Base-by-base conservation (phyloP, 2,797 vertebrate species). In the Borostomias antarcticus region DNA sequence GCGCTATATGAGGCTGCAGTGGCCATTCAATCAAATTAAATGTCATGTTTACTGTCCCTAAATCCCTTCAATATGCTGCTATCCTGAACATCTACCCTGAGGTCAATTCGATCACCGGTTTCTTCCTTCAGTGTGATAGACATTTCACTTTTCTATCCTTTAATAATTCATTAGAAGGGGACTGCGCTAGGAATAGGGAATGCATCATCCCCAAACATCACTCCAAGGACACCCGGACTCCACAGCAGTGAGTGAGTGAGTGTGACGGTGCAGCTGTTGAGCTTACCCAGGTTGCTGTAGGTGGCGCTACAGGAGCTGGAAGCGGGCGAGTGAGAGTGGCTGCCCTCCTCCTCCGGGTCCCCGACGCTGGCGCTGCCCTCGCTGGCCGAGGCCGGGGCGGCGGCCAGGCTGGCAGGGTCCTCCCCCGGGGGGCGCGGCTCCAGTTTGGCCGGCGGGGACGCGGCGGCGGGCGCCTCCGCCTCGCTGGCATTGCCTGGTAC, bases 241-340 rank as follows among this genome's bases (percentile, higher is more conserved):
- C 48, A 23, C 32, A 47, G 29, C 19, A 17, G 47, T 62, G 45
- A 40, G 29, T 23, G 17, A 25, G 6, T 64, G 37, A 48, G 26
- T 33, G 35, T 28, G 10, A 43, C 0, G 1, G 19, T n/a, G n/a
- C n/a, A n/a, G n/a, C n/a, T 8, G 29, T 19, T 51, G 0, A 0
- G 2, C 94, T 94, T 89, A 97, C 97, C 97, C 70, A 98, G 79
- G 77, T 98, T 98, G 89, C 95, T 97, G 85, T 98, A 98, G 0
- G 96, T 98, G 81, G 96, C 96, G 61, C 96, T 95, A 86, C 94
- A 94, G 63, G 92, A 85, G 69, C 92, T 95, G 71, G 93, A 76
- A 48, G 93, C 90, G 1, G 92, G 77, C 7, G 95, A 93, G 79
- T 88, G 79, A 5, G 93, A 91, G 79, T 79, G 66, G 61, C 82